These are phyloP conservation scores for Clarias pachynema DNA, from an alignment of 2,797 vertebrate genomes.

Conservation along the genomic window DNA sequence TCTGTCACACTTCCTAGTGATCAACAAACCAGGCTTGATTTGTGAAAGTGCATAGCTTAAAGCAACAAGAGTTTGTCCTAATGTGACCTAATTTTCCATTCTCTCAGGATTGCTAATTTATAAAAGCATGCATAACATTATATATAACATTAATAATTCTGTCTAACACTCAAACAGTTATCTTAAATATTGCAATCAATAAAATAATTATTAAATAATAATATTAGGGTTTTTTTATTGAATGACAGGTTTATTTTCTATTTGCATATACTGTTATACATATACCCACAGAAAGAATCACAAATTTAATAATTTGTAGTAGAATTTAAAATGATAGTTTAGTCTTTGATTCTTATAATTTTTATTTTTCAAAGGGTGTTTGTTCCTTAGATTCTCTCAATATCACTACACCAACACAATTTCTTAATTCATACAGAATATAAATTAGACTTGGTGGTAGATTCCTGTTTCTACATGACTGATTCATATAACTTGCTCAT, in stretches of 20 bases:
- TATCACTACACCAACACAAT: background rate
- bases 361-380: too few species aligned
- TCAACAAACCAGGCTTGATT: slow-evolving; percentile 17
- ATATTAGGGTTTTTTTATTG: background rate
- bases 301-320: background rate
- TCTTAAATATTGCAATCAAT: background rate
- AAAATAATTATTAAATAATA: background rate
- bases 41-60: background rate
- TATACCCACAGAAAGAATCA: background rate
- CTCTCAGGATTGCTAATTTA: background rate
- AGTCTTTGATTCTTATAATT: background rate
- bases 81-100: background rate
- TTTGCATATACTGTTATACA: background rate
- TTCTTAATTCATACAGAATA: background rate
- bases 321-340: background rate
- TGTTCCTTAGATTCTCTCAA: background rate
- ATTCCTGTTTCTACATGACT: background rate
- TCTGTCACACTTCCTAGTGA: slow-evolving; percentile 27
- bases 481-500: background rate
- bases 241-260: background rate
- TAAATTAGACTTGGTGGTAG: background rate
- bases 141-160: background rate
- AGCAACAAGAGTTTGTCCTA: background rate
- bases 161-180: background rate
- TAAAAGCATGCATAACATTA: background rate